Evolutionary conservation across 1,140 invertebrate genomes (phyloP).

Genomic region (Metaphire vulgaris): DNA sequence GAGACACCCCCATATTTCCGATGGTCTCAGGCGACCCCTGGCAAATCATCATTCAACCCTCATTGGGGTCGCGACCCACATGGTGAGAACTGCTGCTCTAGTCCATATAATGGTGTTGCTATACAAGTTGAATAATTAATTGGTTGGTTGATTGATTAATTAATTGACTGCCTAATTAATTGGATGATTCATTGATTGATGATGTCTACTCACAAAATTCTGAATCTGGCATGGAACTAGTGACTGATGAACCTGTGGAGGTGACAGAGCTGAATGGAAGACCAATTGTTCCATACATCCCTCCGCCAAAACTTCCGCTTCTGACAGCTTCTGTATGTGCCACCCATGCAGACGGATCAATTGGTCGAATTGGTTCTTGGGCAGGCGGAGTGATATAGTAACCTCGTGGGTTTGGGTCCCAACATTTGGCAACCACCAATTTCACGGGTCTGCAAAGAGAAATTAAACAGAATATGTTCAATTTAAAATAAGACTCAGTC

Average conservation of each 20-base stretch:
- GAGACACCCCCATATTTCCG: no score
- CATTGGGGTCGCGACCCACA: no score
- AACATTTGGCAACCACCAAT: constrained; percentile 59
- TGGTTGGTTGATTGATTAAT: no score
- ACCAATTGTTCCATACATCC: constrained; percentile 49
- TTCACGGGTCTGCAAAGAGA: constrained; percentile 44
- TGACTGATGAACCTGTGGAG: constrained; percentile 69
- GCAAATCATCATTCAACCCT: no score
- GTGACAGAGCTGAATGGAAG: constrained; percentile 67
- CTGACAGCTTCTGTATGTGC: constrained; percentile 71
- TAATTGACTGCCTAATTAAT: no score
- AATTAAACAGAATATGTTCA: no score
- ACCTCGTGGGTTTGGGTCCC: constrained; percentile 75
- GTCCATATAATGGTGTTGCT: no score
- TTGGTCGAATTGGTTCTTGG: constrained; percentile 85
- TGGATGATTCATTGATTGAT: no score
- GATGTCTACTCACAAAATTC: neutral
- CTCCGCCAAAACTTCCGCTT: neutral
- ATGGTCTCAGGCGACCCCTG: no score
- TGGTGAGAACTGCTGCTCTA: no score
- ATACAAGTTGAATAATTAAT: no score
- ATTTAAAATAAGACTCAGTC: no score
- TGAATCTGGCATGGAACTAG: constrained; percentile 63
- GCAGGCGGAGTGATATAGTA: constrained; percentile 88
- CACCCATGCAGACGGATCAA: constrained; percentile 96